Evolutionary conservation across 2,888 invertebrate species (phyloP).

Genomic region (Limnephilus auricula): DNA sequence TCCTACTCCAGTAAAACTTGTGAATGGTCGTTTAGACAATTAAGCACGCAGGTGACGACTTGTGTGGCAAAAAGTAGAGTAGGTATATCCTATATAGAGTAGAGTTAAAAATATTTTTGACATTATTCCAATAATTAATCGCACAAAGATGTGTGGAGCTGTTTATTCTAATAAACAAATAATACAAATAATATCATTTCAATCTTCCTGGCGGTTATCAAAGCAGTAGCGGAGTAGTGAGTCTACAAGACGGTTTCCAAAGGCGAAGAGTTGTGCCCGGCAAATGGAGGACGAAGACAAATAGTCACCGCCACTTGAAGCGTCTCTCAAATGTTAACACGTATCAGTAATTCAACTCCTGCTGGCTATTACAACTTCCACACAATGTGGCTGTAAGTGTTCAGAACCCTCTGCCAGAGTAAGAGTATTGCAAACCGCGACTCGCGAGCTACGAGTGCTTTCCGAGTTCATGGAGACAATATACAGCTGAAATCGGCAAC

Average conservation of each 20-base stretch:
- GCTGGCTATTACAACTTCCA: neutral
- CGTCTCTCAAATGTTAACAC: conserved; percentile 1
- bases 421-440: neutral
- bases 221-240: neutral
- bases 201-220: neutral
- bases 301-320: conserved; percentile 7
- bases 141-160: too few species aligned
- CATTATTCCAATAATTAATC: too few species aligned
- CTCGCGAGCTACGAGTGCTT: neutral
- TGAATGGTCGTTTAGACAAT: too few species aligned
- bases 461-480: neutral
- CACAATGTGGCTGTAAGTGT: neutral
- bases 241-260: neutral
- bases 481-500: neutral
- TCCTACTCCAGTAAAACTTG: too few species aligned
- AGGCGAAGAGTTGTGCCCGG: neutral
- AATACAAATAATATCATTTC: neutral
- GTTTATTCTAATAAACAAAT: neutral
- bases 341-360: neutral
- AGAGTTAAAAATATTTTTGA: too few species aligned
- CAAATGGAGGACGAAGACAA: conserved; percentile 1
- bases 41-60: too few species aligned
- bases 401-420: neutral
- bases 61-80: too few species aligned
- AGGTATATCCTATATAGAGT: too few species aligned